phyloP scores from a whole-genome alignment of 2,113 vertebrate genomes.

The Sclerurus mexicanus region DNA sequence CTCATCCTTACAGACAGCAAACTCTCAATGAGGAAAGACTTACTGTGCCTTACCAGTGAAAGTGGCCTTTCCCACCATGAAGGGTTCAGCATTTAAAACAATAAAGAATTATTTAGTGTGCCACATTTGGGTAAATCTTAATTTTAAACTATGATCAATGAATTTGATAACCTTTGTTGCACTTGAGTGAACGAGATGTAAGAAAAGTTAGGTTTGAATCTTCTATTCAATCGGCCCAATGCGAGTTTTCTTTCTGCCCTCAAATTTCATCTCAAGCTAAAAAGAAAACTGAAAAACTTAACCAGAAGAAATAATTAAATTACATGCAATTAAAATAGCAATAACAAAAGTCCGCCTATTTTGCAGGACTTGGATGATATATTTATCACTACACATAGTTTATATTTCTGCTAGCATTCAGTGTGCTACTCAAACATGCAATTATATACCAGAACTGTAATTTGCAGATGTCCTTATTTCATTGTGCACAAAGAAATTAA shows the following conservation, averaged over 20 bases:
- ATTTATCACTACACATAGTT: not conserved
- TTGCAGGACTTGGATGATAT: not conserved
- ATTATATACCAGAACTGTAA: constrained; percentile 45
- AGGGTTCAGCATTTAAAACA: not conserved
- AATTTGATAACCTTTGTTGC: not conserved
- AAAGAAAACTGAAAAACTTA: not conserved
- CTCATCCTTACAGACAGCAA: not conserved
- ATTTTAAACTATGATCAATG: not conserved
- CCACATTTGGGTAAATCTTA: not conserved
- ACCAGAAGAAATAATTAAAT: not conserved
- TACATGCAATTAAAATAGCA: not conserved
- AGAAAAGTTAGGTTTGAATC: not conserved
- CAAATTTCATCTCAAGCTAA: not conserved
- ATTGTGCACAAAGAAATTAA: constrained; percentile 41
- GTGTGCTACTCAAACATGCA: constrained; percentile 6
- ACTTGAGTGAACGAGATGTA: not conserved
- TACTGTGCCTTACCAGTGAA: not conserved
- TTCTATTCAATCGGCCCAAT: not conserved
- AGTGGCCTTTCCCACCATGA: not conserved
- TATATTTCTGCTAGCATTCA: constrained; percentile 23
- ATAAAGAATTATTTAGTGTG: not conserved
- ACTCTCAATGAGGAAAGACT: not conserved
- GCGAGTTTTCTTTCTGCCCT: rapidly evolving
- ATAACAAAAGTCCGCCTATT: not conserved
- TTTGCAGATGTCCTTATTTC: constrained; percentile 51